Evolutionary conservation across 2,113 vertebrate species (phyloP), one percentile per base, ranked within the genome.

Genomic region (Entelurus aequoreus): DNA sequence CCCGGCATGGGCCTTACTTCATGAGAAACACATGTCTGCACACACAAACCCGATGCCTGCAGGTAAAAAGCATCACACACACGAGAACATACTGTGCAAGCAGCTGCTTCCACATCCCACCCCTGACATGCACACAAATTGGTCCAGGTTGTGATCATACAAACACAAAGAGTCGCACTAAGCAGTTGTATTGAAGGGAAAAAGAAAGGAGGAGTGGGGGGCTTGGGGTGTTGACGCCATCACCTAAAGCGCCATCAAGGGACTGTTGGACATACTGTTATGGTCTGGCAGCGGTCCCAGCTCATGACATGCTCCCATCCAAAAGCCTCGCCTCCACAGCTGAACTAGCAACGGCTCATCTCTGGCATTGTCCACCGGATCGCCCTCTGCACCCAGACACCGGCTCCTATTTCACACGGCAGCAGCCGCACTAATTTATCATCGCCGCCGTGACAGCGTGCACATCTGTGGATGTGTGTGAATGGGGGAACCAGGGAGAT

Each of bases 1-100:
- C 88, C 87, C 86, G 85, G 86, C 88, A 88, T 85, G 88, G 83
- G 84, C 85, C 86, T 57, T 44, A 44, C 55, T 90, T 90, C 89
- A 92, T 91, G 85, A 90, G 89, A 90, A 92, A 91, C 90, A 92
- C 87, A 90, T 92, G 90, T 92, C 82, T 74, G 62, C 78, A 62
- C 71, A 74, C 59, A 76, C 57, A 69, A 69, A 72, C 76, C 28
- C 67, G 70, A 83, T 83, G 84, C 86, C 86, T 82, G 77, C 84
- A 87, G 84, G 86, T 87, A 86, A 78, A 28, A 81, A 79, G 67
- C 71, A 80, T 76, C 70, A 66, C 75, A 64, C 76, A 66, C 62
- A 66, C 66, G 38, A 69, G 63, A 69, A 74, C 72, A 79, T 54
- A 62, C 63, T 55, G 40, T 44, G 7, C 76, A 78, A 63, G 68